Evolutionary conservation across 2,888 invertebrate species (phyloP).

Genomic region (Lasius fuliginosus): DNA sequence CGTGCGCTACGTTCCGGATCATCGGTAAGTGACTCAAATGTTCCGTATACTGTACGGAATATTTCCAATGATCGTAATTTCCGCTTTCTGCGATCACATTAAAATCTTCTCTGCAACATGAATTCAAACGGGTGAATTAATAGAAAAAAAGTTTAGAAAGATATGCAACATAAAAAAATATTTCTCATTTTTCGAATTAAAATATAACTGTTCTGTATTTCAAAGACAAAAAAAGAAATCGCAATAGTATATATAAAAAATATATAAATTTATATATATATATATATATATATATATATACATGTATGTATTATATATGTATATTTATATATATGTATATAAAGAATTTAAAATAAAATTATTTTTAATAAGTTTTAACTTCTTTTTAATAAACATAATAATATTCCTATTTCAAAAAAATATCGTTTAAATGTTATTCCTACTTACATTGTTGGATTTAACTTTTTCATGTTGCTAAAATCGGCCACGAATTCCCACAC

Average conservation of each 20-base stretch:
- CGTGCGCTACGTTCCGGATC: conserved; percentile 88
- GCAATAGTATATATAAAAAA: not conserved
- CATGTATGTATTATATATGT: no score
- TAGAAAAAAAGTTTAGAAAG: not conserved
- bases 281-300: no score
- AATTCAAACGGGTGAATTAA: not conserved
- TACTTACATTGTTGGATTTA: conserved; percentile 92
- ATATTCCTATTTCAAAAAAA: conserved; percentile 8
- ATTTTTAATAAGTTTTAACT: not conserved
- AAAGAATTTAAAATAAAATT: no score
- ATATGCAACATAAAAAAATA: conserved; percentile 1
- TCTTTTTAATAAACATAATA: conserved; percentile 5
- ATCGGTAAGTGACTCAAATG: conserved; percentile 89
- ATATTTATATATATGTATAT: not conserved
- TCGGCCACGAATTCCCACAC: conserved; percentile 93
- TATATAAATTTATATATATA: not conserved
- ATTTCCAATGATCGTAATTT: conserved; percentile 91
- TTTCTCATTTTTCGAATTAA: conserved; percentile 13
- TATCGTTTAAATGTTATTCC: conserved; percentile 21
- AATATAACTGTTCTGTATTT: not conserved
- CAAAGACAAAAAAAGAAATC: not conserved
- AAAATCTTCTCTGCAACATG: conserved; percentile 88
- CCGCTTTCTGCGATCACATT: conserved; percentile 89
- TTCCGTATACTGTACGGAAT: conserved; percentile 90
- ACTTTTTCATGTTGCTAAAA: conserved; percentile 90